Percentiles rank a stretch among this genome's conserved stretches.
These are phyloP conservation scores for Leucophenga varia DNA, from an alignment of 1,140 invertebrate species.

Conservation along the genomic window DNA sequence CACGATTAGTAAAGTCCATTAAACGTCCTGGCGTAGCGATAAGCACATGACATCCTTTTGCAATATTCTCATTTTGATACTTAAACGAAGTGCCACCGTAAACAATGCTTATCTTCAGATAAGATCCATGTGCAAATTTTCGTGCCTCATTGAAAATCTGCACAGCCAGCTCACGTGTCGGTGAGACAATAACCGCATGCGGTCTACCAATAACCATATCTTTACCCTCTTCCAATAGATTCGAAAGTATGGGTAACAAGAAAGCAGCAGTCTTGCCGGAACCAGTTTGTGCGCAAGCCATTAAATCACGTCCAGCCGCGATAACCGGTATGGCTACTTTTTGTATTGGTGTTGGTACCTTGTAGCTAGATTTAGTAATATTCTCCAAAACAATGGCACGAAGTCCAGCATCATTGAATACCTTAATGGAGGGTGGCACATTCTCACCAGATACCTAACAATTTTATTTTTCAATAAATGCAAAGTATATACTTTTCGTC, in stretches of 20 bases:
- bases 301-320: conserved; percentile 77
- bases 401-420: conserved; percentile 73
- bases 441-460: conserved; percentile 41
- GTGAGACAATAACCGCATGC: conserved; percentile 79
- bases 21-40: conserved; percentile 93
- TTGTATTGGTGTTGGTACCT: conserved; percentile 90
- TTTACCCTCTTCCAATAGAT: conserved; percentile 61
- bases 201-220: conserved; percentile 60
- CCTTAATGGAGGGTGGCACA: conserved; percentile 63
- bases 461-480: too few species aligned
- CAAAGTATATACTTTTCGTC: too few species aligned
- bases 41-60: conserved; percentile 81
- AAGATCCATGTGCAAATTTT: conserved; percentile 79
- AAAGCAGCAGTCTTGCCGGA: conserved; percentile 97
- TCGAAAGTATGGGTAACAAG: conserved; percentile 84
- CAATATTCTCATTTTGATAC: conserved; percentile 68
- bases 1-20: conserved; percentile 78
- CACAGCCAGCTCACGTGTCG: conserved; percentile 86
- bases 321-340: conserved; percentile 87
- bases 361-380: conserved; percentile 78
- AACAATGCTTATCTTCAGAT: conserved; percentile 70
- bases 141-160: conserved; percentile 79
- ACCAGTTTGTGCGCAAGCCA: conserved; percentile 97
- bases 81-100: conserved; percentile 86
- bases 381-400: conserved; percentile 73